These are phyloP conservation scores for Bombus vancouverensis DNA, from an alignment of 1,140 invertebrate species.

Conservation along the genomic window DNA sequence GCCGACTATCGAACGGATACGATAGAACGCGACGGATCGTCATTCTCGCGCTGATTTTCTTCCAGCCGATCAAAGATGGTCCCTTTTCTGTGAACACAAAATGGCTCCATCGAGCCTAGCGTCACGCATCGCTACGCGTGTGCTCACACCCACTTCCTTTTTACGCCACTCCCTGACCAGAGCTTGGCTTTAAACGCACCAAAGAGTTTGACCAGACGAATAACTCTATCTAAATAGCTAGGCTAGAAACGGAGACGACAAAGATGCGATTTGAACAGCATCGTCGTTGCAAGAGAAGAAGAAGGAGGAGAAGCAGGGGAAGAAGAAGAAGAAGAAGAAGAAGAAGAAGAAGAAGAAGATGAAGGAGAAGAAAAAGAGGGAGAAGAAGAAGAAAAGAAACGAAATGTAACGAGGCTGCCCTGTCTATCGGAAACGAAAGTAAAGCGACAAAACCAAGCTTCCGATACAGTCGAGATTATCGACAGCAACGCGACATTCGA, in stretches of 20 bases:
- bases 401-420: background rate
- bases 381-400: background rate
- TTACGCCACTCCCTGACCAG: conserved; percentile 81
- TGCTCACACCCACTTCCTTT: conserved; percentile 83
- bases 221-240: background rate
- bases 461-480: too few species aligned
- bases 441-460: background rate
- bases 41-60: background rate
- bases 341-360: fast-evolving
- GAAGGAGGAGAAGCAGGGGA: too few species aligned
- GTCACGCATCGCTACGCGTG: conserved; percentile 81
- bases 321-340: fast-evolving
- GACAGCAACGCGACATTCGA: too few species aligned
- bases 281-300: background rate
- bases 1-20: too few species aligned
- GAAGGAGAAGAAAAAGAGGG: fast-evolving
- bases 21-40: background rate
- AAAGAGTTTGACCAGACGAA: conserved; percentile 38
- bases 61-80: conserved; percentile 74
- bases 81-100: conserved; percentile 74
- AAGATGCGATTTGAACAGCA: background rate
- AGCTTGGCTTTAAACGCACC: conserved; percentile 32
- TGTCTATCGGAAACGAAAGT: background rate
- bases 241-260: background rate
- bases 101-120: conserved; percentile 77